These are phyloP conservation scores for Drosophila pectinifera DNA, from an alignment of 1,140 invertebrate genomes.

Conservation along the genomic window DNA sequence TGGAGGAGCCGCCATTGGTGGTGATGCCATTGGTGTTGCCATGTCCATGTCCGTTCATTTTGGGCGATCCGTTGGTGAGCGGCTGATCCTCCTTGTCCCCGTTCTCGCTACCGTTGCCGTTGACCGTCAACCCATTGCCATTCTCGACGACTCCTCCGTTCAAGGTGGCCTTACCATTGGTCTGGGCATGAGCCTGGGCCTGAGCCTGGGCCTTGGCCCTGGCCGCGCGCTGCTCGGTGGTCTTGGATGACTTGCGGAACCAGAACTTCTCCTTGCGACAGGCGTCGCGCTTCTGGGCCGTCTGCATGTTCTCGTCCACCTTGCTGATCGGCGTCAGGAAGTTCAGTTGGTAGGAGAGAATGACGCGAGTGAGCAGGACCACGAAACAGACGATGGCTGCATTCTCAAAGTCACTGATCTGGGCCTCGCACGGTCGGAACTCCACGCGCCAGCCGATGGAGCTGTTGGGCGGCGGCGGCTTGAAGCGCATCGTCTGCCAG, in stretches of 20 bases:
- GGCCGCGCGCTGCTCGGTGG: conserved; percentile 62
- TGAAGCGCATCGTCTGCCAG: conserved; percentile 99
- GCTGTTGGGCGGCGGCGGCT: conserved; percentile 97
- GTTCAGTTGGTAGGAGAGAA: conserved; percentile 98
- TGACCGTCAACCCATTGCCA: conserved; percentile 12
- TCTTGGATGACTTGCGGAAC: conserved; percentile 91
- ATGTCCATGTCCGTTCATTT: conserved; percentile 78
- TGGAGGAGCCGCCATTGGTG: conserved; percentile 42
- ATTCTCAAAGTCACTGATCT: conserved; percentile 99
- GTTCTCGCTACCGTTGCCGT: conserved; percentile 29
- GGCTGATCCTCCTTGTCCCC: conserved; percentile 18
- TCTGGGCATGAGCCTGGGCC: conserved; percentile 22
- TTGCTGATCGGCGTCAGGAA: conserved; percentile 99
- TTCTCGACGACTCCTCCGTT: conserved; percentile 9
- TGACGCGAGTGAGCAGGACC: conserved; percentile 97
- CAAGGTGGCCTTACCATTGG: conserved; percentile 41
- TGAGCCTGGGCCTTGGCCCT: conserved; percentile 19
- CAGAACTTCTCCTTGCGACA: conserved; percentile 93
- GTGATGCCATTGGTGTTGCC: conserved; percentile 41
- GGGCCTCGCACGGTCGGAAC: conserved; percentile 99
- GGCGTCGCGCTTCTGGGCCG: conserved; percentile 96
- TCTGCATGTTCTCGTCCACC: conserved; percentile 98
- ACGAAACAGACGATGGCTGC: conserved; percentile 99
- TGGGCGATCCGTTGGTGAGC: conserved; percentile 45
- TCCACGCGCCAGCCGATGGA: conserved; percentile 99